Percentiles rank a stretch among this genome's conserved stretches.
phyloP scores from a whole-genome alignment of 2,113 vertebrate genomes.

The Onychostruthus taczanowskii region DNA sequence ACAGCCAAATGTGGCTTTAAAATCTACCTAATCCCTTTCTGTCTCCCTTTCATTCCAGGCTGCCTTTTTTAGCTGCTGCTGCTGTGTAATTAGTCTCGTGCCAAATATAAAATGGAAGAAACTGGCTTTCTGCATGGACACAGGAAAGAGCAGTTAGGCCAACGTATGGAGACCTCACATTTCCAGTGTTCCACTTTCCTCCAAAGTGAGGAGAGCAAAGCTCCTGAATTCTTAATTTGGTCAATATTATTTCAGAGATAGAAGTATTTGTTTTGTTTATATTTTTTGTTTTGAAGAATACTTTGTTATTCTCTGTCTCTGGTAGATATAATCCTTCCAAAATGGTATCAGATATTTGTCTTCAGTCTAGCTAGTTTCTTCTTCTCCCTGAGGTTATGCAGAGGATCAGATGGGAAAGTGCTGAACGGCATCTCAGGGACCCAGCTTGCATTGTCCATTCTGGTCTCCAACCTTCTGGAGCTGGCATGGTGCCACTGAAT shows the following conservation, averaged over 20 bases:
- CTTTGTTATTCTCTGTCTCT: not conserved
- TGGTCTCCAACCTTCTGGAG: slow-evolving; percentile 8
- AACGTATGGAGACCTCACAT: not conserved
- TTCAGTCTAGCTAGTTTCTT: not conserved
- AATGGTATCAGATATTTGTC: not conserved
- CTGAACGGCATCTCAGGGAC: not conserved
- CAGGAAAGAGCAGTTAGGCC: not conserved
- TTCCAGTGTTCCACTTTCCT: not conserved
- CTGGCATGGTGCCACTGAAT: not conserved
- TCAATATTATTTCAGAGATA: not conserved
- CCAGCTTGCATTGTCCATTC: slow-evolving; percentile 18
- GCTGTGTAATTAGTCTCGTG: not conserved
- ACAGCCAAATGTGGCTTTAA: not conserved
- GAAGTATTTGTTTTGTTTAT: not conserved
- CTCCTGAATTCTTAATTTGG: not conserved
- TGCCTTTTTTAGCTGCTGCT: not conserved
- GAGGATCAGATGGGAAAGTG: not conserved
- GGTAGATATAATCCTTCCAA: not conserved
- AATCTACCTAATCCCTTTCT: not conserved
- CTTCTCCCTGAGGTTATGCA: slow-evolving; percentile 24
- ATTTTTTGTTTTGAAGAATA: not conserved
- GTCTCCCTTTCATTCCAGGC: not conserved
- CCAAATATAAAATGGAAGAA: not conserved
- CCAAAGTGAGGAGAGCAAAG: not conserved
- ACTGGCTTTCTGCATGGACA: not conserved